Percentiles rank a stretch among this genome's conserved stretches.
Evolutionary conservation across 92 coral and sea anemone genomes (phyloP).

Genomic region (Zoanthus sociatus): DNA sequence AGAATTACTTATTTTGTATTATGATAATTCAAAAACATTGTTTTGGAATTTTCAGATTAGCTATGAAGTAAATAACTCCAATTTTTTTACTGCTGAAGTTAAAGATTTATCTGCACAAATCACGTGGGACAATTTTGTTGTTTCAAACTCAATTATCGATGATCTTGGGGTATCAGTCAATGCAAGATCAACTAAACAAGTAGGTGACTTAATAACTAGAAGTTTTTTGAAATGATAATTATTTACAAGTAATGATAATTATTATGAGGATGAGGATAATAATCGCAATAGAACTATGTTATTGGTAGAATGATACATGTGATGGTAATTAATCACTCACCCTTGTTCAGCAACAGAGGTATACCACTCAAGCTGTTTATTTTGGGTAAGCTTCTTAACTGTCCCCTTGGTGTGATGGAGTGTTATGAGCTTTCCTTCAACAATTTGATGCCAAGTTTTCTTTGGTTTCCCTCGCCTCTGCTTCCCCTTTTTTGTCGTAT

Average conservation of each 20-base stretch:
- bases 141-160: slow-evolving; percentile 52
- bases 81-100: slow-evolving; percentile 74
- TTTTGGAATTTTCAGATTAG: slow-evolving; percentile 61
- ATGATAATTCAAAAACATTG: no score
- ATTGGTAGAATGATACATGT: background rate
- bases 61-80: slow-evolving; percentile 63
- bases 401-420: no score
- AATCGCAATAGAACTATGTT: background rate
- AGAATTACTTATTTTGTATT: no score
- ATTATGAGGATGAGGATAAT: background rate
- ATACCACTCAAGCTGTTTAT: no score
- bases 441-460: no score
- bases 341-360: no score
- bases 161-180: slow-evolving; percentile 16
- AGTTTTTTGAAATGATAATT: background rate
- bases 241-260: background rate
- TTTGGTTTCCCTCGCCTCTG: no score
- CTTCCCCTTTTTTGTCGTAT: no score
- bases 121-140: slow-evolving; percentile 79
- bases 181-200: slow-evolving; percentile 62
- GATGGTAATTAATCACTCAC: background rate
- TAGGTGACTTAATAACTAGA: slow-evolving; percentile 14
- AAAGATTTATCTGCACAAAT: slow-evolving; percentile 63
- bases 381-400: no score
- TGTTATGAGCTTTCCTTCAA: no score